A percentile compares a stretch with the other conserved stretches of the same genome.
Conservation (phyloP, 2,888 invertebrate species). For the Helobdella robusta region DNA sequence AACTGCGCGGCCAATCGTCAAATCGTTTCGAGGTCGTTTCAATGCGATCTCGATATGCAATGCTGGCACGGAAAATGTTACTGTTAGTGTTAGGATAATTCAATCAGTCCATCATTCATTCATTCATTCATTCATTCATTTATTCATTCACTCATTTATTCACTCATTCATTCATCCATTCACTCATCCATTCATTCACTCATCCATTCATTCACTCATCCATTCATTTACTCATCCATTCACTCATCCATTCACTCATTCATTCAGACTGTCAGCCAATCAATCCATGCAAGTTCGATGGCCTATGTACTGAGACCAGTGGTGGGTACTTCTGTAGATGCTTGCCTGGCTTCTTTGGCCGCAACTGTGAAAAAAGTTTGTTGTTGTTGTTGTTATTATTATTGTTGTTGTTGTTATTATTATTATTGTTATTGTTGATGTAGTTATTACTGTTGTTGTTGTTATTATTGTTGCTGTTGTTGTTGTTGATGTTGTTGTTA, state of each 20-base stretch:
- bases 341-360: slow-evolving; percentile 8
- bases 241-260: too few species aligned
- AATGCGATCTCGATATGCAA: neutral
- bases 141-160: too few species aligned
- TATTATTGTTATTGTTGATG: too few species aligned
- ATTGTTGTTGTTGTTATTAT: too few species aligned
- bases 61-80: neutral
- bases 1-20: neutral
- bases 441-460: too few species aligned
- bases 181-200: too few species aligned
- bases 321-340: slow-evolving; percentile 9
- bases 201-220: too few species aligned
- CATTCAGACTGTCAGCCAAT: neutral
- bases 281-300: slow-evolving; percentile 1
- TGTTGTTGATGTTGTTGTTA: too few species aligned
- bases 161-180: too few species aligned
- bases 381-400: neutral
- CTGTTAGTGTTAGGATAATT: neutral
- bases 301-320: neutral
- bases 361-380: slow-evolving; percentile 14
- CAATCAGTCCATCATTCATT: neutral
- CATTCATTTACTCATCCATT: too few species aligned
- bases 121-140: too few species aligned
- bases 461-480: too few species aligned
- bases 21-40: neutral